These are phyloP conservation scores for Eumerus sabulonum DNA, from an alignment of 2,888 invertebrate species.

Conservation along the genomic window DNA sequence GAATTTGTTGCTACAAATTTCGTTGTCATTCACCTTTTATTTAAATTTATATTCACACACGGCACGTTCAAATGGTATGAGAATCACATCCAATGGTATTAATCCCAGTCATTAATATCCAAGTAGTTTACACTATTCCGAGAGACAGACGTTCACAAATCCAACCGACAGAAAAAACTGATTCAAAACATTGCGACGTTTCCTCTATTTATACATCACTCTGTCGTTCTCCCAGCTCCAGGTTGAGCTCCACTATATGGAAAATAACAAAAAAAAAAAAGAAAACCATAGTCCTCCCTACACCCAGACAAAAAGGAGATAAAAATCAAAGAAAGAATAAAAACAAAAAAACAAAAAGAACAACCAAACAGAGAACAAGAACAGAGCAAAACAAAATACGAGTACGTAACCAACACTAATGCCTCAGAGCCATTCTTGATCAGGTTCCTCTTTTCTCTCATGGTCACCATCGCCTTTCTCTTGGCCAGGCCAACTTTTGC, in stretches of 20 bases:
- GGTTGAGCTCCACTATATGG: background rate
- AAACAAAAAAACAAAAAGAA: slow-evolving; percentile 21
- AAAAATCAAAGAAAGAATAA: slow-evolving; percentile 24
- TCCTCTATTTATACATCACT: slow-evolving; percentile 62
- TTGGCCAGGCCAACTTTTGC: slow-evolving; percentile 21
- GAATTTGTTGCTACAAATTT: background rate
- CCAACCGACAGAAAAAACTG: slow-evolving; percentile 64
- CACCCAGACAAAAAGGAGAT: slow-evolving; percentile 17
- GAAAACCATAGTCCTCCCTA: slow-evolving; percentile 5
- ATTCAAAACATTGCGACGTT: slow-evolving; percentile 37
- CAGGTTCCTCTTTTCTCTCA: slow-evolving; percentile 52
- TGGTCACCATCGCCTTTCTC: slow-evolving; percentile 35
- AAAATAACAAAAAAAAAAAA: slow-evolving; percentile 12
- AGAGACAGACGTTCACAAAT: slow-evolving; percentile 32
- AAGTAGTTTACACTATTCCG: slow-evolving; percentile 25
- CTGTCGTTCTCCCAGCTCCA: slow-evolving; percentile 26
- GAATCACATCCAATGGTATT: slow-evolving; percentile 11
- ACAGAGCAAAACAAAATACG: slow-evolving; percentile 20
- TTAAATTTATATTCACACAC: slow-evolving; percentile 58
- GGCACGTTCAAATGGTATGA: slow-evolving; percentile 4
- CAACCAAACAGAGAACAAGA: slow-evolving; percentile 8
- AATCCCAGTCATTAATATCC: slow-evolving; percentile 8
- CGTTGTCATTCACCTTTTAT: slow-evolving; percentile 58
- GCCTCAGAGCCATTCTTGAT: slow-evolving; percentile 36
- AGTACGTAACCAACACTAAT: slow-evolving; percentile 29